phyloP scores from a whole-genome alignment of 64 coral and sea anemone genomes.

The Dendrophyllia cribrosa region DNA sequence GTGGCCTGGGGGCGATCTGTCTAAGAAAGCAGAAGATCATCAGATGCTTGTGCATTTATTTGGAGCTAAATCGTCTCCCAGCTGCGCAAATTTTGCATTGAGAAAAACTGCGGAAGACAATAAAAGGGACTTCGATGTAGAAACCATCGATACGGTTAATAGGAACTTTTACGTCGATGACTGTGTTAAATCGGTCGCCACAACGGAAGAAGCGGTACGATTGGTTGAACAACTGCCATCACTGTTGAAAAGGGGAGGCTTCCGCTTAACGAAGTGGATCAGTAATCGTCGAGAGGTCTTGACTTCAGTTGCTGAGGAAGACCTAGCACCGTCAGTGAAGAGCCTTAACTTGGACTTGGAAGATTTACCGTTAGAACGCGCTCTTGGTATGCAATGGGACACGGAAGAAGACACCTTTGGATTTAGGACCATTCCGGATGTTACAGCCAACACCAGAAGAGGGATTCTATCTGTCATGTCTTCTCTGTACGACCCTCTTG shows the following conservation, averaged over 20 bases:
- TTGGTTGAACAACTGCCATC: background rate
- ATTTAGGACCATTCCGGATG: background rate
- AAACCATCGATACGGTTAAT: conserved; percentile 12
- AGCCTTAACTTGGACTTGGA: conserved; percentile 46
- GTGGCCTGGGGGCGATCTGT: conserved; percentile 62
- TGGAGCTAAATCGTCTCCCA: conserved; percentile 47
- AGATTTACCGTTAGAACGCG: conserved; percentile 43
- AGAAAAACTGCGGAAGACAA: conserved; percentile 39
- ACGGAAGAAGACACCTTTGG: conserved; percentile 17
- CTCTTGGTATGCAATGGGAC: conserved; percentile 60
- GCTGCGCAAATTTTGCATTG: conserved; percentile 48
- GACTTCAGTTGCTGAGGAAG: background rate
- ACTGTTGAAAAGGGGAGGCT: conserved; percentile 37
- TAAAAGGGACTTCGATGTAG: background rate
- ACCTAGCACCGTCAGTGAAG: conserved; percentile 33
- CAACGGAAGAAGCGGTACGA: background rate
- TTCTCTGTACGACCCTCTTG: background rate
- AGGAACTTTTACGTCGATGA: conserved; percentile 54
- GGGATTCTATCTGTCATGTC: conserved; percentile 14
- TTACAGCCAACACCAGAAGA: background rate
- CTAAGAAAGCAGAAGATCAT: conserved; percentile 33
- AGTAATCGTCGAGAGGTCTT: conserved; percentile 31
- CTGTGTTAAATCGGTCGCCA: conserved; percentile 22
- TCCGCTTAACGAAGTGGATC: conserved; percentile 23
- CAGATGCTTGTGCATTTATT: conserved; percentile 67